Percentiles rank a stretch among this genome's conserved stretches.
Evolutionary conservation across 1,140 invertebrate genomes (phyloP).

Genomic region (Conopomorpha cramerella): DNA sequence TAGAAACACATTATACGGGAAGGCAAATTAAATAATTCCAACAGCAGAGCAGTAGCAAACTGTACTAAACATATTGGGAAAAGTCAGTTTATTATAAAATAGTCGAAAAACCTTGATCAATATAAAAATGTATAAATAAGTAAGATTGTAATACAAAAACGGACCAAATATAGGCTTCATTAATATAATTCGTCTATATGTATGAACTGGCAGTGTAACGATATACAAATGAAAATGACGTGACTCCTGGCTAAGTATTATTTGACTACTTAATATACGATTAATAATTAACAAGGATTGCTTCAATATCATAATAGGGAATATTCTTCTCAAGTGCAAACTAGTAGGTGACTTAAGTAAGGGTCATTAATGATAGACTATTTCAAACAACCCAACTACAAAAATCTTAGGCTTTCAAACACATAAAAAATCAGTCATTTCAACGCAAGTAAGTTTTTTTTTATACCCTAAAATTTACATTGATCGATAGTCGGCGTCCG

Average conservation of each 20-base stretch:
- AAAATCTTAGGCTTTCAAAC: conserved; percentile 58
- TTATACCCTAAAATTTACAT: conserved; percentile 56
- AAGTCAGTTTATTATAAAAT: conserved; percentile 43
- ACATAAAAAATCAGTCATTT: conserved; percentile 63
- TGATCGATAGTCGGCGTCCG: conserved; percentile 49
- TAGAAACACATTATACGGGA: no score
- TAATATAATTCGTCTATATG: conserved; percentile 47
- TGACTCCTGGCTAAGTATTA: conserved; percentile 10
- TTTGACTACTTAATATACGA: conserved; percentile 45
- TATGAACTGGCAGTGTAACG: conserved; percentile 58
- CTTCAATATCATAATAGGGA: conserved; percentile 45
- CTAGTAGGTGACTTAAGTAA: conserved; percentile 51
- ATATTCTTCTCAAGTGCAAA: conserved; percentile 36
- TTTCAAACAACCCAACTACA: conserved; percentile 48
- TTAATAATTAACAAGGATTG: conserved; percentile 56
- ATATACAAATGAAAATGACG: no score
- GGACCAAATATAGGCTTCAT: conserved; percentile 41
- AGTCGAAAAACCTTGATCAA: no score
- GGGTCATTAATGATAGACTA: no score
- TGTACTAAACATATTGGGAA: no score
- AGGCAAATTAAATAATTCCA: no score
- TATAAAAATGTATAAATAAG: no score
- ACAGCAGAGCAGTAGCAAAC: no score
- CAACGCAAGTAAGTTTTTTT: conserved; percentile 56
- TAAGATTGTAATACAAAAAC: conserved; percentile 54